Percentiles rank a stretch among this genome's conserved stretches.
These are phyloP conservation scores for Sciurus carolinensis DNA, from an alignment of 2,797 vertebrate species.

Conservation along the genomic window DNA sequence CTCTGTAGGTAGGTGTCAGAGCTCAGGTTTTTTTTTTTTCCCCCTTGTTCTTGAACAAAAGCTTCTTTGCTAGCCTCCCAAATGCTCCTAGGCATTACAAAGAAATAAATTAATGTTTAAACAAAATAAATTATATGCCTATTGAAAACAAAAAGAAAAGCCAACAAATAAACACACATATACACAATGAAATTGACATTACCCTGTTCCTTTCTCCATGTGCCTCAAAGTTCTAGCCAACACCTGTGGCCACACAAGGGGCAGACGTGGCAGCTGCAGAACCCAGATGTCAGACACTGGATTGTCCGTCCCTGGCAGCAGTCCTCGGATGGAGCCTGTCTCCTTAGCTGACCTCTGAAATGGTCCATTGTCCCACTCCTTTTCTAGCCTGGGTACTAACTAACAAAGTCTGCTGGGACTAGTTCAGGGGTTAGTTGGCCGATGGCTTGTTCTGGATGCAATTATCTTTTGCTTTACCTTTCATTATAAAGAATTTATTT, in stretches of 20 bases:
- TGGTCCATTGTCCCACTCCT: conserved; percentile 40
- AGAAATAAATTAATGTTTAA: conserved; percentile 64
- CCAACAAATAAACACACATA: neutral
- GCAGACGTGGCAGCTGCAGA: conserved; percentile 70
- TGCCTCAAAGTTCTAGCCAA: conserved; percentile 65
- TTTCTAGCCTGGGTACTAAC: conserved; percentile 59
- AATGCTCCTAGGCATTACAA: conserved; percentile 28
- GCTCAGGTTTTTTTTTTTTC: conserved; percentile 48
- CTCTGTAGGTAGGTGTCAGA: conserved; percentile 63
- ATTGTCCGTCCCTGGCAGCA: conserved; percentile 51
- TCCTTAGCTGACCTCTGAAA: conserved; percentile 79
- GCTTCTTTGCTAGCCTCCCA: conserved; percentile 53
- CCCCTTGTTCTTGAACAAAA: conserved; percentile 66
- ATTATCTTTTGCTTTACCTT: conserved; percentile 84
- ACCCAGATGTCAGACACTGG: conserved; percentile 61
- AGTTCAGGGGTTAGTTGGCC: conserved; percentile 45
- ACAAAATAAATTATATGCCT: conserved; percentile 52
- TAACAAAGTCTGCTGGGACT: conserved; percentile 55
- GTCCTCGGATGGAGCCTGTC: conserved; percentile 65
- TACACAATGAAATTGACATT: neutral
- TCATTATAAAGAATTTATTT: conserved; percentile 74
- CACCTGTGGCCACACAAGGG: conserved; percentile 70
- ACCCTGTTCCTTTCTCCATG: conserved; percentile 29
- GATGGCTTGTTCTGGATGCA: conserved; percentile 76
- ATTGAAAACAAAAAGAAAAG: conserved; percentile 47